A percentile compares a stretch with the other conserved stretches of the same genome.
phyloP scores from a whole-genome alignment of 2,888 invertebrate genomes.

The Cephus pygmeus region DNA sequence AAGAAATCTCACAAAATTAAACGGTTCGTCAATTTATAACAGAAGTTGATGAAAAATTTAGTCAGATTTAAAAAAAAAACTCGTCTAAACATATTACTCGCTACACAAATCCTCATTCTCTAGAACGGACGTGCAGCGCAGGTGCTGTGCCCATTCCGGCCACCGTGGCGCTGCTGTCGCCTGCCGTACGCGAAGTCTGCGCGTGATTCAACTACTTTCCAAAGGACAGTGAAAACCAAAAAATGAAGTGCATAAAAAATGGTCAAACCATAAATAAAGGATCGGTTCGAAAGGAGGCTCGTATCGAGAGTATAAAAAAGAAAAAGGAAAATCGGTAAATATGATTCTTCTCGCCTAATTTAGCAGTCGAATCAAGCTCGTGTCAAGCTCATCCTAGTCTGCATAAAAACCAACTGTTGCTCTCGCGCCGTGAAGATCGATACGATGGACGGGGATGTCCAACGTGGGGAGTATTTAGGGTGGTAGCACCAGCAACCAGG shows the following conservation, averaged over 20 bases:
- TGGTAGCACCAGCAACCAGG: background rate
- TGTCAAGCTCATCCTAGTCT: constrained; percentile 49
- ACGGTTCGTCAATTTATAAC: no score
- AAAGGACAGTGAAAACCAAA: background rate
- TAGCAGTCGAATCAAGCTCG: constrained; percentile 25
- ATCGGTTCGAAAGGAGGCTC: background rate
- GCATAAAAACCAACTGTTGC: constrained; percentile 59
- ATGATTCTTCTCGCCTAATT: background rate
- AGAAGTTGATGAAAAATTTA: no score
- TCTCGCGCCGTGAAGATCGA: constrained; percentile 39
- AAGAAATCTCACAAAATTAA: no score
- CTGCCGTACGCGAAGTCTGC: no score
- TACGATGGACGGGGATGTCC: constrained; percentile 32
- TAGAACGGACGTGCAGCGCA: no score
- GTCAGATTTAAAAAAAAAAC: no score
- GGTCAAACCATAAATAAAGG: background rate
- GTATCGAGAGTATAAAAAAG: background rate
- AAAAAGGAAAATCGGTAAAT: background rate
- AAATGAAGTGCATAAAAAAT: no score
- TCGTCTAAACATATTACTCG: no score
- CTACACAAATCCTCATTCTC: no score
- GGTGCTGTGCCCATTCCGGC: no score
- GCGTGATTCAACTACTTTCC: no score
- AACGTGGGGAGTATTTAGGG: background rate
- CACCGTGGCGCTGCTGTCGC: no score